Base-by-base conservation (phyloP, 2,888 invertebrate genomes). In the Metacarcinus magister region DNA sequence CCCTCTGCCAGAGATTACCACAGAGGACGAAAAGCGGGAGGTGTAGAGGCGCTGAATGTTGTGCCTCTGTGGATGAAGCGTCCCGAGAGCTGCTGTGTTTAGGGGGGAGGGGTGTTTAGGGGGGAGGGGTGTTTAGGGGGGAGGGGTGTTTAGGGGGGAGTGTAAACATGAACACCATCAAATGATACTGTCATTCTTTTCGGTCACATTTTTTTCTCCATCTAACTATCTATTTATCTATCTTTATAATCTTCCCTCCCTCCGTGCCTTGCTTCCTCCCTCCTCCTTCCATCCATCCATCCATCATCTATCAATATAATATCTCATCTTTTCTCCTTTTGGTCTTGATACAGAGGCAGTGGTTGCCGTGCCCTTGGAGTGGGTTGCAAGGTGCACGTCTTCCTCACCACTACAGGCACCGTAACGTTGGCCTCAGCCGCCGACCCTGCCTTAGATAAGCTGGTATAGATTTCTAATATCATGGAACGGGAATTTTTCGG, bases 401-500 rank as follows among this genome's bases (percentile, higher is more conserved):
- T 67, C n/a, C 67, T 67, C 67, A 19, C 16, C 23, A n/a, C n/a
- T 13, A 8, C 48, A n/a, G 67, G n/a, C n/a, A 2, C 2, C n/a
- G 23, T 67, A 23, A 23, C n/a, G 67, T n/a, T 19, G 19, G 5
- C 19, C 67, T 67, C n/a, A n/a, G n/a, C n/a, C 67, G 23, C 91
- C 44, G 91, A 91, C 46, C 46, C 44, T 23, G 4, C 91, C n/a
- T 44, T 44, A 44, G 46, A 91, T 91, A 91, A 91, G 19, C 44
- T 91, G 91, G 43, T 91, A 91, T 91, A 10, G 91, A 91, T 91
- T 91, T 91, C 91, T 91, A 91, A 91, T 91, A 91, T 91, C 91
- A 91, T 10, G 91, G 91, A 91, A 44, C 39, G 91, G 5, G 19
- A 19, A 44, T n/a, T 44, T 91, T 16, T 23, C 39, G 7, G 1